Base-by-base conservation (phyloP, 2,888 invertebrate species). In the Bugulina stolonifera region DNA sequence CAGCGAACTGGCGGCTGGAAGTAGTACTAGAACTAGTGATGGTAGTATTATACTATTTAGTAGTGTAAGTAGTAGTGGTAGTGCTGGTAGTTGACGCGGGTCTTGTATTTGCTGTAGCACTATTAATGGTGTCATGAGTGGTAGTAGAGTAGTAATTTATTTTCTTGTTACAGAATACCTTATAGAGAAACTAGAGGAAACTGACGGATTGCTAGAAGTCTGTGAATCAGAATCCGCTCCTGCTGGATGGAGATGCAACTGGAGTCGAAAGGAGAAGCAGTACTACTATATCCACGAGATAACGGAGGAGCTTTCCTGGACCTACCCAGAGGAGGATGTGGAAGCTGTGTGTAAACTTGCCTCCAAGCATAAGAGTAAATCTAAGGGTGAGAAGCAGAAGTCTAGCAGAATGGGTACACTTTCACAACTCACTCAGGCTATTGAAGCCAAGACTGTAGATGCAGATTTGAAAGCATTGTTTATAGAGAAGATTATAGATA, bases 191-290 rank as follows among this genome's bases (percentile, higher is more conserved):
- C 64, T 64, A 27, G 29, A 64, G 34, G 64, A 64, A 32, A 32
- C 64, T 5, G 64, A 64, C 27, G 64, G 14, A 3, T n/a, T 64
- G 29, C 64, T 64, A 32, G 64, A 64, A n/a, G 34, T 64, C 1
- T 64, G 64, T 64, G 64, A 64, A n/a, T 27, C 64, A 34, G 64
- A 64, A 5, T 64, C 64, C 29, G 64, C 64, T 5, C 64, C 64
- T 64, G 64, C 27, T 64, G 64, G 64, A 14, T 64, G 64, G 64
- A 64, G 34, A n/a, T 64, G 64, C n/a, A 64, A 64, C 32, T 64
- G 64, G 64, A 64, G 64, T 32, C 27, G 64, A 3, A 64, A 64
- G 34, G 64, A 64, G 64, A 64, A 64, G 27, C 64, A 64, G 64
- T 64, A 64, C 27, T 64, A 64, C 34, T 64, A 64, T 32, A 64